Base-by-base conservation (phyloP, 2,797 vertebrate species). In the Synanceia verrucosa region DNA sequence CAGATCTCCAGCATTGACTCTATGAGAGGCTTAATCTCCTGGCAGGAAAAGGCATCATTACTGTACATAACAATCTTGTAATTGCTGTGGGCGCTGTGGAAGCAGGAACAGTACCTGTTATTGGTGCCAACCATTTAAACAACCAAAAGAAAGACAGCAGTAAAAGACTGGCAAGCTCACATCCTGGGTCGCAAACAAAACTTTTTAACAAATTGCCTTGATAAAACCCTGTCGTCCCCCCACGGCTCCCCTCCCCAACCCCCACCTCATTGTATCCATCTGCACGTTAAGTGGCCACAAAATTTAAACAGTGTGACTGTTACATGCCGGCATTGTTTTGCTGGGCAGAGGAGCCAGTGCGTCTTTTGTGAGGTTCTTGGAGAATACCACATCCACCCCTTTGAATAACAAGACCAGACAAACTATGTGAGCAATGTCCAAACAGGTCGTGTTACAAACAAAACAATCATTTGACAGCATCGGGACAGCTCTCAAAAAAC, bases 401-500 rank as follows among this genome's bases (percentile, higher is more conserved):
- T 79, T 87, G 86, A 91, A 93, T 88, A 94, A 91, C 89, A 90
- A 90, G 86, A 92, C 69, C 75, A 84, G 88, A 92, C 84, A 88
- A 95, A 94, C 76, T 91, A 94, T 94, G 93, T 70, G 55, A 93
- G 81, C 89, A 89, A 93, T 92, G 92, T 90, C 86, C 90, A 93
- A 92, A 93, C 89, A 91, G 90, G 85, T 91, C 85, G 59, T 66
- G 78, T 91, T 93, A 92, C 92, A 93, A 93, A 89, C 89, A 91
- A 91, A 94, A 91, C 89, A 93, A 87, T 91, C 70, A 82, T 79
- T 87, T 81, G 80, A 89, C 85, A 90, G 82, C 81, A 68, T 63
- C 68, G 84, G 79, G 81, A 85, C 76, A 77, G 60, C 76, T 85
- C 87, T 81, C 73, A 79, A 74, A 85, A 88, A 52, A 74, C 71